Conservation (phyloP, 2,797 vertebrate genomes). For the Apodemus agrarius region DNA sequence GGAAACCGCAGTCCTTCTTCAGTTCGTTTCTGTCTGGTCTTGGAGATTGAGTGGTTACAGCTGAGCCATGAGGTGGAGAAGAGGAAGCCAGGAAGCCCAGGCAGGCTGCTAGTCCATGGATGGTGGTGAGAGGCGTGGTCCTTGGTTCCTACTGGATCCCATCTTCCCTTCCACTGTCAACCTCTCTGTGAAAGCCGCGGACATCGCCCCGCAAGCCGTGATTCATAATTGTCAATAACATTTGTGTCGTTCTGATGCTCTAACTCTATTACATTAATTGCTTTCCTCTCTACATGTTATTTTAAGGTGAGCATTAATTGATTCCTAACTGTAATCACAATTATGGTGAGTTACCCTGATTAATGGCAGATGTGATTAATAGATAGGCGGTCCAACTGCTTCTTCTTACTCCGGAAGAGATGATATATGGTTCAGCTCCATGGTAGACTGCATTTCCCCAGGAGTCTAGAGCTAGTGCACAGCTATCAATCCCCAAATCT, state of each 20-base stretch:
- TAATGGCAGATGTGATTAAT: slow-evolving; percentile 86
- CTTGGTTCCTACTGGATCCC: neutral
- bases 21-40: neutral
- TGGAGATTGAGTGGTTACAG: neutral
- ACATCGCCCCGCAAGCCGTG: neutral
- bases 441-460: slow-evolving; percentile 71
- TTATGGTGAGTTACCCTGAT: slow-evolving; percentile 83
- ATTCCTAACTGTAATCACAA: slow-evolving; percentile 87
- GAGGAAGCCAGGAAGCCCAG: neutral
- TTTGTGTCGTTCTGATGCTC: slow-evolving; percentile 72
- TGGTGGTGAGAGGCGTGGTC: neutral
- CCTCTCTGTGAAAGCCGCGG: slow-evolving; percentile 45
- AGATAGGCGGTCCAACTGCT: slow-evolving; percentile 74
- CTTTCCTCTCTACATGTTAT: slow-evolving; percentile 82
- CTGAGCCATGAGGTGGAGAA: neutral
- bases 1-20: neutral
- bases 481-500: slow-evolving; percentile 77
- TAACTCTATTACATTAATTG: slow-evolving; percentile 84
- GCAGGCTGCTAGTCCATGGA: neutral
- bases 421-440: slow-evolving; percentile 61
- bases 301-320: slow-evolving; percentile 87
- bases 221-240: slow-evolving; percentile 76
- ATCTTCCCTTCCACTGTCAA: neutral
- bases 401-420: slow-evolving; percentile 71
- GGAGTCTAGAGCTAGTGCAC: slow-evolving; percentile 73